Evolutionary conservation across 2,888 invertebrate genomes (phyloP).

Genomic region (Callyntrura guangdongensis): DNA sequence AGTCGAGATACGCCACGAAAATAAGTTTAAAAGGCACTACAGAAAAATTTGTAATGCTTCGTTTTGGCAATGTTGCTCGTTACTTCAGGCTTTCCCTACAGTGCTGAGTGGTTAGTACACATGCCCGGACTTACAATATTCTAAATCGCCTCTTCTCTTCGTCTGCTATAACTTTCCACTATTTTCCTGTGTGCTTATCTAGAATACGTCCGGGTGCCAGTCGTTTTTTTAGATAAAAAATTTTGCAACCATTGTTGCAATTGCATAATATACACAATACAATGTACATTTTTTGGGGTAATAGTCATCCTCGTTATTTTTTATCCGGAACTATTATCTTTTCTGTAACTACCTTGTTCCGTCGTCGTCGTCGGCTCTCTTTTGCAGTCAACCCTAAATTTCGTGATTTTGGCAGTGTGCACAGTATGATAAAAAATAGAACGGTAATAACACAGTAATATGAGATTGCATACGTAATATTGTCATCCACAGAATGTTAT

Average conservation of each 20-base stretch:
- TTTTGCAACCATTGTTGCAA: not conserved
- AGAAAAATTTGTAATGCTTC: conserved; percentile 7
- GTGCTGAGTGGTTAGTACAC: too few species aligned
- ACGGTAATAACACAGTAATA: not conserved
- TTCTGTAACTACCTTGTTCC: conserved; percentile 38
- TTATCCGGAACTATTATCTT: conserved; percentile 56
- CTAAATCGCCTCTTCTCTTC: too few species aligned
- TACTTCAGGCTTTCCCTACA: too few species aligned
- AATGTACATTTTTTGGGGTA: not conserved
- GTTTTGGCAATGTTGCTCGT: too few species aligned
- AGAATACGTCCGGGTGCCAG: not conserved
- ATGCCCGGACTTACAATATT: too few species aligned
- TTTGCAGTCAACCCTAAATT: conserved; percentile 7
- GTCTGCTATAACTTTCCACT: too few species aligned
- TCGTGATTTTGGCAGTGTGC: not conserved
- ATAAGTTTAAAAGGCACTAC: not conserved
- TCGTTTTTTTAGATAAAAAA: not conserved
- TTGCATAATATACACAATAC: not conserved
- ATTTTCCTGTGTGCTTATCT: not conserved
- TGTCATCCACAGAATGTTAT: not conserved
- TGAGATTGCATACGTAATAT: too few species aligned
- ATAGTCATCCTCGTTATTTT: conserved; percentile 5
- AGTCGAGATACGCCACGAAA: not conserved
- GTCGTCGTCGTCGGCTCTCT: not conserved
- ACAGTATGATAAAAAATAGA: not conserved